A percentile compares a stretch with the other conserved stretches of the same genome.
phyloP scores from a whole-genome alignment of 2,888 invertebrate genomes.

The Parnassius smintheus region DNA sequence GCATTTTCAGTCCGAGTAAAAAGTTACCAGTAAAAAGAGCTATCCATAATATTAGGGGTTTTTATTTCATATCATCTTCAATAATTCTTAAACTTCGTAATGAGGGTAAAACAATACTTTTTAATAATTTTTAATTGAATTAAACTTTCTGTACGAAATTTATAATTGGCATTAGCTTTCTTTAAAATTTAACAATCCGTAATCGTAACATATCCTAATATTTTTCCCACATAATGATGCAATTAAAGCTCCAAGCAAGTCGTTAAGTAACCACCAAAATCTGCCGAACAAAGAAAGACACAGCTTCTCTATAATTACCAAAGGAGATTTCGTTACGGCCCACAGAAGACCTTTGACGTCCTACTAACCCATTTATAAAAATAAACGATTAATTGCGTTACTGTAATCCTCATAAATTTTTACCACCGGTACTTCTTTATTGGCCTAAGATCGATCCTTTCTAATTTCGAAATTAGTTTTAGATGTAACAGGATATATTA shows the following conservation, averaged over 20 bases:
- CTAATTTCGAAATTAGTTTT: slow-evolving; percentile 17
- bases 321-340: slow-evolving; percentile 7
- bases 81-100: too few species aligned
- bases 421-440: neutral
- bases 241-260: slow-evolving; percentile 18
- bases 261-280: slow-evolving; percentile 23
- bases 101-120: too few species aligned
- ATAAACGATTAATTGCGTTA: slow-evolving; percentile 5
- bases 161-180: too few species aligned
- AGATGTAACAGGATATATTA: neutral
- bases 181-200: neutral
- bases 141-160: too few species aligned
- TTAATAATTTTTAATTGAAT: too few species aligned
- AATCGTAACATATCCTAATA: slow-evolving; percentile 6
- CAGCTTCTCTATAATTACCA: slow-evolving; percentile 3
- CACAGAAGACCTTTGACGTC: neutral
- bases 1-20: too few species aligned
- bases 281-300: slow-evolving; percentile 10
- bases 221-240: slow-evolving; percentile 18
- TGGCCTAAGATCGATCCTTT: neutral
- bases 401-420: neutral
- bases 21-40: too few species aligned
- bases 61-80: too few species aligned
- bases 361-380: slow-evolving; percentile 6
- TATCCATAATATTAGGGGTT: too few species aligned